phyloP scores from a whole-genome alignment of 2,888 invertebrate species.

The Napeogenes inachia region DNA sequence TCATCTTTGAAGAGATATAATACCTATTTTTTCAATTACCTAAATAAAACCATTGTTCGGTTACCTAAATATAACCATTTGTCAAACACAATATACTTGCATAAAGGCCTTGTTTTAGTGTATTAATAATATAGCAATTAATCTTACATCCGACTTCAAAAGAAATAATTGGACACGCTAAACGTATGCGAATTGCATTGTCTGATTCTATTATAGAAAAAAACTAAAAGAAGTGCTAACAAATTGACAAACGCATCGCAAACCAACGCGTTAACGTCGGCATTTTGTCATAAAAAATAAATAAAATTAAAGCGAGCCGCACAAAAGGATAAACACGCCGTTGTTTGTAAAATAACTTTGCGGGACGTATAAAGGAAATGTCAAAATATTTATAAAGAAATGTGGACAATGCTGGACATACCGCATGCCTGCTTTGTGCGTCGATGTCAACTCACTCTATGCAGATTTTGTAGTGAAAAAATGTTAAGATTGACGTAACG shows the following conservation, averaged over 20 bases:
- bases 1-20: too few relatives aligned
- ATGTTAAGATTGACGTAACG: slow-evolving; percentile 73
- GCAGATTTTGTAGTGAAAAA: slow-evolving; percentile 69
- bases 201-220: slow-evolving; percentile 60
- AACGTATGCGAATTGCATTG: slow-evolving; percentile 32
- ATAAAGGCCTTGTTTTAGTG: too few relatives aligned
- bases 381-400: slow-evolving; percentile 78
- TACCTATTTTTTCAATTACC: too few relatives aligned
- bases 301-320: slow-evolving; percentile 71
- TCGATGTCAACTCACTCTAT: slow-evolving; percentile 73
- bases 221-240: slow-evolving; percentile 68
- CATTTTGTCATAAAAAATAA: slow-evolving; percentile 71
- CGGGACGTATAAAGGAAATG: slow-evolving; percentile 70
- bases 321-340: slow-evolving; percentile 71
- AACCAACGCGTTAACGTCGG: slow-evolving; percentile 59
- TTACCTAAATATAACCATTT: too few relatives aligned
- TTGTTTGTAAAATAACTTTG: slow-evolving; percentile 67
- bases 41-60: too few relatives aligned
- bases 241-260: slow-evolving; percentile 66
- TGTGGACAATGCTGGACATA: slow-evolving; percentile 61
- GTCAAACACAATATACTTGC: too few relatives aligned
- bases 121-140: not conserved
- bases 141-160: not conserved
- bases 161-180: slow-evolving; percentile 3
- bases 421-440: slow-evolving; percentile 64